These are phyloP conservation scores for Penaeus indicus DNA, from an alignment of 1,140 invertebrate species.

Conservation along the genomic window DNA sequence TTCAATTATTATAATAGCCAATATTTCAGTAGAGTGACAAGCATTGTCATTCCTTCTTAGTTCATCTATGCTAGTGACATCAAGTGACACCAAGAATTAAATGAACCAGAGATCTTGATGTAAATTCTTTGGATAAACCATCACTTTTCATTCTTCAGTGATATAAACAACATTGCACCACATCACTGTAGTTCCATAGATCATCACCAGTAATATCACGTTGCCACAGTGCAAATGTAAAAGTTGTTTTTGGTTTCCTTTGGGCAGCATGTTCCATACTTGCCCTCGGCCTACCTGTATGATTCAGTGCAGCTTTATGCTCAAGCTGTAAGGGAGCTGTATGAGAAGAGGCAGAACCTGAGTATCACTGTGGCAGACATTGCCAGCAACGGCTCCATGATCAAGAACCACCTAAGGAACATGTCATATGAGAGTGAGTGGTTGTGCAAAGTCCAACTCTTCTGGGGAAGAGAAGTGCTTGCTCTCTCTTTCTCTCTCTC, in stretches of 20 bases:
- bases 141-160: too few relatives aligned
- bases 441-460: not conserved
- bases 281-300: conserved; percentile 96
- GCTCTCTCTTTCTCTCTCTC: too few relatives aligned
- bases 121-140: too few relatives aligned
- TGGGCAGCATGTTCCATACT: conserved; percentile 82
- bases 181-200: too few relatives aligned
- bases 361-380: conserved; percentile 12
- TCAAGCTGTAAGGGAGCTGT: conserved; percentile 75
- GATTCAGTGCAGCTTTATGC: conserved; percentile 95
- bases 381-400: conserved; percentile 25
- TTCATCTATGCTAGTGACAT: too few relatives aligned
- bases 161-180: too few relatives aligned
- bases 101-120: too few relatives aligned
- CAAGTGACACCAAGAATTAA: too few relatives aligned
- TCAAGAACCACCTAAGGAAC: conserved; percentile 35
- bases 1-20: too few relatives aligned
- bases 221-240: not conserved
- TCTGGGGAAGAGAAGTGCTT: not conserved
- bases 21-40: too few relatives aligned
- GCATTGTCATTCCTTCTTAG: too few relatives aligned
- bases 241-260: conserved; percentile 66
- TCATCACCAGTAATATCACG: too few relatives aligned
- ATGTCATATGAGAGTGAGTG: conserved; percentile 35
- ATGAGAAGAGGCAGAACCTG: not conserved